A percentile compares a stretch with the other conserved stretches of the same genome.
Evolutionary conservation across 2,113 vertebrate species (phyloP).

Genomic region (Ictalurus furcatus): DNA sequence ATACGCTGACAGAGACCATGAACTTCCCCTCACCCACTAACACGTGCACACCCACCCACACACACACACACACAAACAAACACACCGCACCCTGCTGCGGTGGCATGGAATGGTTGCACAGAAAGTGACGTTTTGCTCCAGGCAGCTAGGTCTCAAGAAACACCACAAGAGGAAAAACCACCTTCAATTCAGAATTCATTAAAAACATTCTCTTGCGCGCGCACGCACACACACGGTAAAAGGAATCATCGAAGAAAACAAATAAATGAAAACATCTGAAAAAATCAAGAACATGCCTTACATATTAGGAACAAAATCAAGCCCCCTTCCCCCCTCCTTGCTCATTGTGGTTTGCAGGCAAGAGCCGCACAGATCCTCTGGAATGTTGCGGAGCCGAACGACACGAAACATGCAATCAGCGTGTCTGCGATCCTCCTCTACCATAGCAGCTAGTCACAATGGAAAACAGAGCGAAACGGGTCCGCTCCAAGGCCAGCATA

Average conservation of each 20-base stretch:
- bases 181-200: constrained; percentile 59
- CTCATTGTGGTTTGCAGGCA: constrained; percentile 42
- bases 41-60: constrained; percentile 18
- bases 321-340: neutral
- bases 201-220: constrained; percentile 5
- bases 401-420: constrained; percentile 64
- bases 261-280: constrained; percentile 58
- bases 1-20: constrained; percentile 32
- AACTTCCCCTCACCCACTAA: constrained; percentile 29
- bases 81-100: constrained; percentile 55
- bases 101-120: constrained; percentile 60
- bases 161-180: constrained; percentile 66
- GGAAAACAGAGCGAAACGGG: constrained; percentile 56
- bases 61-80: neutral
- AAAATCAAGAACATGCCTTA: constrained; percentile 63
- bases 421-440: constrained; percentile 49
- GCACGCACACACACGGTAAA: constrained; percentile 14
- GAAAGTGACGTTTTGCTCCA: constrained; percentile 60
- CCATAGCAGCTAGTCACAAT: constrained; percentile 63
- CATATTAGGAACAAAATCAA: constrained; percentile 57
- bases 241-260: constrained; percentile 59
- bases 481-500: constrained; percentile 66
- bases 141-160: constrained; percentile 56
- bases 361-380: constrained; percentile 41
- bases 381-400: constrained; percentile 53